Conservation (phyloP, 2,113 vertebrate genomes). For the Campylomormyrus numenius region DNA sequence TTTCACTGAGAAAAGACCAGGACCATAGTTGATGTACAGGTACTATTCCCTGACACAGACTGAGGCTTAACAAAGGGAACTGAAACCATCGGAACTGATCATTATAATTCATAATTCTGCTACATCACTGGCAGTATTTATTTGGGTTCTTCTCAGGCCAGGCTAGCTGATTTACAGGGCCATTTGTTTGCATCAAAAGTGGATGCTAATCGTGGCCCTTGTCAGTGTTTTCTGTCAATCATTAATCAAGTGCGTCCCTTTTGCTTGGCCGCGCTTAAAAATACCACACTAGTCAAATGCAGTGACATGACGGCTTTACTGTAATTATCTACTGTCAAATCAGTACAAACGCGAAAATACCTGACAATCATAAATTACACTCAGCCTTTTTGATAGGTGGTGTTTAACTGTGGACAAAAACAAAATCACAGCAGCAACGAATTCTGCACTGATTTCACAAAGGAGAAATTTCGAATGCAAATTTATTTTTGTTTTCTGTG, state of each 20-base stretch:
- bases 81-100: conserved; percentile 55
- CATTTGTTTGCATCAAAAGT: background rate
- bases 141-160: background rate
- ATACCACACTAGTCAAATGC: background rate
- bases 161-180: background rate
- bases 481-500: background rate
- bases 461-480: background rate
- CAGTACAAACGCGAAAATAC: background rate
- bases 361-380: background rate
- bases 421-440: background rate
- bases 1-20: conserved; percentile 46
- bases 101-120: conserved; percentile 56
- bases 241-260: background rate
- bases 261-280: background rate
- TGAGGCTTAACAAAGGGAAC: conserved; percentile 37
- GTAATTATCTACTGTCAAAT: conserved; percentile 14
- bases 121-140: conserved; percentile 22
- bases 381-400: background rate
- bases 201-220: background rate
- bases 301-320: background rate
- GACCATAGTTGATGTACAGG: conserved; percentile 20
- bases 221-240: conserved; percentile 3
- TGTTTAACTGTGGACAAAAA: background rate
- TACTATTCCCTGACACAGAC: conserved; percentile 38
- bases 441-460: background rate